Conservation (phyloP, 2,113 vertebrate genomes). For the Pluvianellus socialis region DNA sequence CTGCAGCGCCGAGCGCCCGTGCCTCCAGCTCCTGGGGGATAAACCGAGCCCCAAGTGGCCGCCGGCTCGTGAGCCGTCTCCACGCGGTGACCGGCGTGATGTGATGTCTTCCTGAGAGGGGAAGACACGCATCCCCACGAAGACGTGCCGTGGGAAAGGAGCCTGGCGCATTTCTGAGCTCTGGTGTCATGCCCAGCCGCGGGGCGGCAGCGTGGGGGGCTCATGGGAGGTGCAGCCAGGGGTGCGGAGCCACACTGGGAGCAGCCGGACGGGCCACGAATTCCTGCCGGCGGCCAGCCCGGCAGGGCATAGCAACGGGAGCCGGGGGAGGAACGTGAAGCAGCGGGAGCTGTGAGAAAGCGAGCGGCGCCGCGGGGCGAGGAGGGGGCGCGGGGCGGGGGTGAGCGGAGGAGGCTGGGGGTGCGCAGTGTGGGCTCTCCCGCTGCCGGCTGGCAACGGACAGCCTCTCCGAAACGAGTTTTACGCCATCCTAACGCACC, state of each 20-base stretch:
- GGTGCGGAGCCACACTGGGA: background rate
- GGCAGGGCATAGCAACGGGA: conserved; percentile 46
- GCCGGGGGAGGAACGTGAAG: background rate
- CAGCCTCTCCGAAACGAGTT: background rate
- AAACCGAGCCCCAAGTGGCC: background rate
- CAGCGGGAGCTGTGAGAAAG: conserved; percentile 60
- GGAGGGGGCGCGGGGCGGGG: background rate
- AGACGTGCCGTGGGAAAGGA: background rate
- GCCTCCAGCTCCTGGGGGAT: background rate
- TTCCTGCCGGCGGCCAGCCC: conserved; percentile 16
- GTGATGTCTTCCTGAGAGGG: background rate
- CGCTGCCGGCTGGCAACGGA: background rate
- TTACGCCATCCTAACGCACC: background rate
- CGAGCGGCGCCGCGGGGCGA: background rate
- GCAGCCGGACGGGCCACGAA: conserved; percentile 25
- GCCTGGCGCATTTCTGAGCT: background rate
- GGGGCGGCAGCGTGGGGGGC: background rate
- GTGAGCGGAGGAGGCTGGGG: background rate
- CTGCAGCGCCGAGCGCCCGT: background rate
- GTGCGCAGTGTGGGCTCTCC: background rate
- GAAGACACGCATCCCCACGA: accelerated
- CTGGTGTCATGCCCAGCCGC: background rate
- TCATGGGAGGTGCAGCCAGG: background rate
- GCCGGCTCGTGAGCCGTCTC: background rate
- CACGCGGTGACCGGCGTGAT: background rate